A percentile compares a stretch with the other conserved stretches of the same genome.
phyloP scores from a whole-genome alignment of 2,113 vertebrate genomes.

The Lipophrys pholis region DNA sequence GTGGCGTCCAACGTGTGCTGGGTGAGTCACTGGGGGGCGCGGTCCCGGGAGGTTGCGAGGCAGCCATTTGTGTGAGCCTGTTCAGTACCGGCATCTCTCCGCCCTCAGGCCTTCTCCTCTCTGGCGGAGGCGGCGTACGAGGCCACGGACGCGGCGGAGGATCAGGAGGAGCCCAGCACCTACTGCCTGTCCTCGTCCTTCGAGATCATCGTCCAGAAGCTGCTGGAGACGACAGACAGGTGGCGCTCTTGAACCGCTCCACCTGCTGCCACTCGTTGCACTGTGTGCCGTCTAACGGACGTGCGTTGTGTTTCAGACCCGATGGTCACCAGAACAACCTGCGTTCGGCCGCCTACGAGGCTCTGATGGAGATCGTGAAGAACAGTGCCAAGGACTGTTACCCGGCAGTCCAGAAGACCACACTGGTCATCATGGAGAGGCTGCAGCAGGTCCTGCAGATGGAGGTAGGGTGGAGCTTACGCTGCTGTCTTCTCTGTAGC shows the following conservation, averaged over 20 bases:
- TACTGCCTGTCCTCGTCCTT: slow-evolving; percentile 98
- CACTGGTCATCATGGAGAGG: slow-evolving; percentile 97
- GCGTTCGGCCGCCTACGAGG: slow-evolving; percentile 96
- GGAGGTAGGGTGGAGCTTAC: slow-evolving; percentile 88
- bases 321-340: slow-evolving; percentile 99
- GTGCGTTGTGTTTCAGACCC: slow-evolving; percentile 80
- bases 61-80: no score
- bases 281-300: no score
- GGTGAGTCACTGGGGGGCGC: slow-evolving; percentile 79
- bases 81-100: neutral
- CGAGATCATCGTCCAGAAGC: slow-evolving; percentile 98
- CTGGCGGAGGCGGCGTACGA: slow-evolving; percentile 98
- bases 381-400: slow-evolving; percentile 99
- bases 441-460: slow-evolving; percentile 99
- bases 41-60: neutral
- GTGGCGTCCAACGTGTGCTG: slow-evolving; percentile 99
- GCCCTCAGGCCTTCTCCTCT: slow-evolving; percentile 93
- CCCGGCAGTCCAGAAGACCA: slow-evolving; percentile 97
- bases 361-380: slow-evolving; percentile 99
- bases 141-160: slow-evolving; percentile 95
- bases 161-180: slow-evolving; percentile 95
- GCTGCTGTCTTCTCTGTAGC: no score
- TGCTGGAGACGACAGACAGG: slow-evolving; percentile 98
- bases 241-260: neutral
- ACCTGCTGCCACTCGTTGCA: no score